phyloP scores from a whole-genome alignment of 1,140 invertebrate species.

The Rhopalosiphum maidis region DNA sequence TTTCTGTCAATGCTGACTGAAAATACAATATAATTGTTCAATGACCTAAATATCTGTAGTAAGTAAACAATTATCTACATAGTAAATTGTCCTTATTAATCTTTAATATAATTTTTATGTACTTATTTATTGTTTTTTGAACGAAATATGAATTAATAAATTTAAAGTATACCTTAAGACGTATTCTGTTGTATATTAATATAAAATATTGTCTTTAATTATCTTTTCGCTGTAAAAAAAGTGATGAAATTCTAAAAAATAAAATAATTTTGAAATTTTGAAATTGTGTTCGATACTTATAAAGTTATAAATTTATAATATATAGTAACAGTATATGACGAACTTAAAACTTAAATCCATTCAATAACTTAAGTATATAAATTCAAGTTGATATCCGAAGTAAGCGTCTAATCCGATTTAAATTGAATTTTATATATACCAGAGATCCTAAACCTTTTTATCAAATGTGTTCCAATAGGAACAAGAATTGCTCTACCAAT shows the following conservation, averaged over 20 bases:
- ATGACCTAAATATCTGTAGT: background rate
- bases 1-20: background rate
- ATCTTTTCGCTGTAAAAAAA: background rate
- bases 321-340: too few relatives aligned
- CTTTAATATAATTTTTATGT: background rate
- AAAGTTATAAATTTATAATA: too few relatives aligned
- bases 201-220: background rate
- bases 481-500: too few relatives aligned
- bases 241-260: background rate
- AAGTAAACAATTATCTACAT: background rate
- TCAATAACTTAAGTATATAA: too few relatives aligned
- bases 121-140: background rate
- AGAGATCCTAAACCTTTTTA: too few relatives aligned
- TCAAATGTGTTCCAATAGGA: too few relatives aligned
- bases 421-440: too few relatives aligned
- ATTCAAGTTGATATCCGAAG: background rate
- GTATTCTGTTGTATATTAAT: background rate
- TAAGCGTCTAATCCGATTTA: background rate
- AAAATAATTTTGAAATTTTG: background rate
- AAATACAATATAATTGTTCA: constrained; percentile 10
- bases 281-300: background rate
- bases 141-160: background rate
- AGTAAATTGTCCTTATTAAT: background rate
- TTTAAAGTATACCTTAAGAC: background rate
- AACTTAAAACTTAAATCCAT: too few relatives aligned